phyloP scores from a whole-genome alignment of 2,797 vertebrate species.

The Microctenopoma lineatum region DNA sequence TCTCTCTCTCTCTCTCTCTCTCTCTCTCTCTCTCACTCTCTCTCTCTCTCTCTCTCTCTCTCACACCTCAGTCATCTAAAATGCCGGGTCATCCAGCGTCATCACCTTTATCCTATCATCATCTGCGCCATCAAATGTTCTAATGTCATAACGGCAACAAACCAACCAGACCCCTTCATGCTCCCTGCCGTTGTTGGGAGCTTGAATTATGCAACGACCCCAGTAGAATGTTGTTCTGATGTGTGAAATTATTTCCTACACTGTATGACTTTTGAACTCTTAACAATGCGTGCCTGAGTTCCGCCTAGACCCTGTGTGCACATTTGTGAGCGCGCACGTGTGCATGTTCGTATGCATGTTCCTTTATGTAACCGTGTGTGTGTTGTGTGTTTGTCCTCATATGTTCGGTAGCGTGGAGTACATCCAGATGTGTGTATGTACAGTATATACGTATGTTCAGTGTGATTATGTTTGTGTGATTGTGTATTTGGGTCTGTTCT shows the following conservation, averaged over 20 bases:
- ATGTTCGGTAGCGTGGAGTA: constrained; percentile 60
- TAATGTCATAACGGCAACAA: constrained; percentile 63
- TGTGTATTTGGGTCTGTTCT: constrained; percentile 51
- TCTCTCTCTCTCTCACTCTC: too few species aligned
- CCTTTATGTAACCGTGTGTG: constrained; percentile 59
- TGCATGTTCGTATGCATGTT: constrained; percentile 61
- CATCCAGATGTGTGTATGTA: constrained; percentile 56
- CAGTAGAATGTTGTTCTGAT: constrained; percentile 87
- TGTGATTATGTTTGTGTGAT: constrained; percentile 33
- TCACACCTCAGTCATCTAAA: constrained; percentile 75
- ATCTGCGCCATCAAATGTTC: constrained; percentile 63
- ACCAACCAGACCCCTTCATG: constrained; percentile 82
- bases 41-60: constrained; percentile 39
- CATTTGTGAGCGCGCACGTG: constrained; percentile 40
- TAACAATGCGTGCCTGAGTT: constrained; percentile 76
- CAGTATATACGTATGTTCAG: constrained; percentile 55
- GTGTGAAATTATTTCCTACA: constrained; percentile 84
- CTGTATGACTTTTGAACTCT: constrained; percentile 83
- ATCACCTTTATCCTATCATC: constrained; percentile 61
- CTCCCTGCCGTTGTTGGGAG: constrained; percentile 79
- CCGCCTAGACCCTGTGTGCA: constrained; percentile 73
- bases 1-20: constrained; percentile 15
- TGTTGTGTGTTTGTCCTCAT: constrained; percentile 58
- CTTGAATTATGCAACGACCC: constrained; percentile 88
- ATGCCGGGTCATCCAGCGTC: constrained; percentile 68